Conservation (phyloP, 2,113 vertebrate species). For the Proteles cristata region DNA sequence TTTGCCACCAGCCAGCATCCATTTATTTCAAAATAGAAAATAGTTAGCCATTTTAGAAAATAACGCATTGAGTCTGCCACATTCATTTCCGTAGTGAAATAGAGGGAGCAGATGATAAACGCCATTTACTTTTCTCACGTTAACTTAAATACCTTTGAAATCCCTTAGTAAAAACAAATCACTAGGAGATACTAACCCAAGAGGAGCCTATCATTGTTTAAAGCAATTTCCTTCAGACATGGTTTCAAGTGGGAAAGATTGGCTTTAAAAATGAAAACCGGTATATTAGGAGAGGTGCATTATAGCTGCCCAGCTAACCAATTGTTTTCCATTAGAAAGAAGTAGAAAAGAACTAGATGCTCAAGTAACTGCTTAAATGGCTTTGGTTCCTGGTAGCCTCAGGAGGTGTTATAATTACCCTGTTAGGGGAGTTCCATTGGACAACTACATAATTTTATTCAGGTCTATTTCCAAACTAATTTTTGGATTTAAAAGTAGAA, state of each 20-base stretch:
- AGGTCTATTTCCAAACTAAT: slow-evolving; percentile 24
- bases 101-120: background rate
- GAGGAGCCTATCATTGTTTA: background rate
- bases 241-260: background rate
- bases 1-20: background rate
- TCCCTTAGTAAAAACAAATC: background rate
- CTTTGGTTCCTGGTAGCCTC: background rate
- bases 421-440: background rate
- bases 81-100: background rate
- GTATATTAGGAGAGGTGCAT: background rate
- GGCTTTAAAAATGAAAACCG: background rate
- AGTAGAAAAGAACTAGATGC: background rate
- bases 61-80: background rate
- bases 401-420: background rate
- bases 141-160: background rate
- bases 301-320: background rate
- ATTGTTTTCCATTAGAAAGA: background rate
- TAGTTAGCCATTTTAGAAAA: background rate
- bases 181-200: background rate
- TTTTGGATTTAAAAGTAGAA: slow-evolving; percentile 54
- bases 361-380: background rate
- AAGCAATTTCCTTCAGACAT: background rate
- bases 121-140: background rate
- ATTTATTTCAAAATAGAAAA: background rate
- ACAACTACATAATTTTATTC: background rate